Percentiles rank a stretch among this genome's conserved stretches.
These are phyloP conservation scores for Heliconius nattereri DNA, from an alignment of 1,140 invertebrate genomes.

Conservation along the genomic window DNA sequence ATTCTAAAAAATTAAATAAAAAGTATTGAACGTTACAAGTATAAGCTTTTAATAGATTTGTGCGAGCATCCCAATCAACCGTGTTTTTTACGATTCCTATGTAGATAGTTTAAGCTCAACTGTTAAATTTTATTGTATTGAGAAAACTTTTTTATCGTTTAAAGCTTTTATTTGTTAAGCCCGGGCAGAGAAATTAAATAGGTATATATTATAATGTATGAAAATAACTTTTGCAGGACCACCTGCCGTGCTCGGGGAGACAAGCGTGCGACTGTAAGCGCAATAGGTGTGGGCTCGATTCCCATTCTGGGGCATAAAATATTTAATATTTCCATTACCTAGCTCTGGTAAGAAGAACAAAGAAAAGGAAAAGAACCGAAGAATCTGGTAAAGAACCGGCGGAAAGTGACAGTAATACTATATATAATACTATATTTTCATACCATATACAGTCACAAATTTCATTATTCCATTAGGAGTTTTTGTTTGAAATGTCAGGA, in stretches of 20 bases:
- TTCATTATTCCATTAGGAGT: not conserved
- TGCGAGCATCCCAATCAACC: not conserved
- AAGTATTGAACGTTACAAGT: not conserved
- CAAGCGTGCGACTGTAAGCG: no score
- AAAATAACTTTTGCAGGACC: no score
- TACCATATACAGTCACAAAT: not conserved
- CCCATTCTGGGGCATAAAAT: no score
- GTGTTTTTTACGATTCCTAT: not conserved
- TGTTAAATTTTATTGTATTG: not conserved
- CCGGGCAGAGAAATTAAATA: not conserved
- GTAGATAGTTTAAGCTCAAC: not conserved
- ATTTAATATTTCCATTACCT: no score
- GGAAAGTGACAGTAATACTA: not conserved
- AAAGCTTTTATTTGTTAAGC: not conserved
- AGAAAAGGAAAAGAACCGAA: no score
- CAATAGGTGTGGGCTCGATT: no score
- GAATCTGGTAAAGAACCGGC: no score
- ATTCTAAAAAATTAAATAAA: not conserved
- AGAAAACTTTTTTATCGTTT: not conserved
- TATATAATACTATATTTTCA: not conserved
- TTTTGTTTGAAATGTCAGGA: slow-evolving; percentile 9
- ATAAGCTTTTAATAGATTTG: slow-evolving; percentile 3
- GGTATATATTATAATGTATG: not conserved
- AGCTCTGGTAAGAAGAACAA: no score
- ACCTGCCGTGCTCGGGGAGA: no score